Evolutionary conservation across 2,888 invertebrate genomes (phyloP), one percentile per base, ranked within the genome.

Genomic region (Nephrocerus scutellatus): DNA sequence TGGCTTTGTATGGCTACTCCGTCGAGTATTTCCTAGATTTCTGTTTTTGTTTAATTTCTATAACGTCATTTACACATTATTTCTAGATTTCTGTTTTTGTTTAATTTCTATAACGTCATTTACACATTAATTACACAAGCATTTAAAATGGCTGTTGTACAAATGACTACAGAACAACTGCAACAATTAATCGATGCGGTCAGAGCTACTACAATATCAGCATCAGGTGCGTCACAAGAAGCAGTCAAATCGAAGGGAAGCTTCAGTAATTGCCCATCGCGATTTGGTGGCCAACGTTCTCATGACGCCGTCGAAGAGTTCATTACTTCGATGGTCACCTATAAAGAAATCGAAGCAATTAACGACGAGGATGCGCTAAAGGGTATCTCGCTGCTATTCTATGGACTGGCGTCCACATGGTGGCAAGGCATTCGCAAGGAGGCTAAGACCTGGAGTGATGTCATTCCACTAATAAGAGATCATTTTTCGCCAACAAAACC

Each of bases 361-460:
- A 57, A 44, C 38, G 63, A 65, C 20, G 60, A 56, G 41, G 60
- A 62, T 36, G 64, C 64, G 2, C 48, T 63, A 2, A 61, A 56
- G 39, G 60, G 65, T 2, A 39, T 65, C 6, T 62, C 63, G 10
- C 45, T 63, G 38, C 49, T 63, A 5, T 56, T 63, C 41, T 51
- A 28, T 13, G 60, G 60, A 19, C 43, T 60, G 15, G 63, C 65
- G 5, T 58, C 57, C 7, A 61, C 56, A 14, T 65, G 65, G 65
- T 63, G 63, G 63, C 63, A 63, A 48, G 63, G 63, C 34, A 59
- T 65, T 0, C 55, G 58, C 18, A 57, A 57, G 39, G 65, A 63
- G 45, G 65, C 62, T 6, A 53, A 56, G 32, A 56, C 56, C n/a
- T 65, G 64, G 62, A 49, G 48, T 6, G 62, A 63, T n/a, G 65